Evolutionary conservation across 2,888 invertebrate genomes (phyloP).

Genomic region (Amblyjoppa proteus): DNA sequence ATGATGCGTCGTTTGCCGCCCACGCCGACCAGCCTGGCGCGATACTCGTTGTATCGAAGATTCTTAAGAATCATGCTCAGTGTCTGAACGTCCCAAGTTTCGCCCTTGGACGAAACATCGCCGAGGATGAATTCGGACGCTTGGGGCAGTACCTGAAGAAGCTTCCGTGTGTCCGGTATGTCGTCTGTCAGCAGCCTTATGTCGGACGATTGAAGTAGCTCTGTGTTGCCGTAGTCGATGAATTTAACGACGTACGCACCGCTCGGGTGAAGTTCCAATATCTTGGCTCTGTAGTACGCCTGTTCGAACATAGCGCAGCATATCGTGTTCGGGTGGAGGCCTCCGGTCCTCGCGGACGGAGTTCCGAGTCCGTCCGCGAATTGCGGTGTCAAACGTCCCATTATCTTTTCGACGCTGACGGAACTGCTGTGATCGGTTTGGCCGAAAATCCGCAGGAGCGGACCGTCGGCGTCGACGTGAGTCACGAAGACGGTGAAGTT

Average conservation of each 20-base stretch:
- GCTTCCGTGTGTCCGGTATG: constrained; percentile 85
- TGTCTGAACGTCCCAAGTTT: constrained; percentile 86
- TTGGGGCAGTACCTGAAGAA: constrained; percentile 86
- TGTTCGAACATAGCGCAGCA: constrained; percentile 90
- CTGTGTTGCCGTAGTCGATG: constrained; percentile 89
- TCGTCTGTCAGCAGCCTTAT: constrained; percentile 86
- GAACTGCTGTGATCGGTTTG: constrained; percentile 87
- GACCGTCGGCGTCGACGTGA: constrained; percentile 89
- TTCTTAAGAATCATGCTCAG: constrained; percentile 84
- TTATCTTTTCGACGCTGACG: constrained; percentile 86
- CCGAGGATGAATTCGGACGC: constrained; percentile 88
- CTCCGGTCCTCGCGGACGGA: constrained; percentile 73
- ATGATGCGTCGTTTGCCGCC: constrained; percentile 71
- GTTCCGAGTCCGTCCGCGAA: constrained; percentile 85
- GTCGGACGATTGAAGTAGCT: constrained; percentile 87
- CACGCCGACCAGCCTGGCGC: constrained; percentile 70
- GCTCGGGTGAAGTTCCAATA: constrained; percentile 85
- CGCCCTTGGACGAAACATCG: constrained; percentile 86
- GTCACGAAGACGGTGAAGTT: constrained; percentile 86
- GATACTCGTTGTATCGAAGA: constrained; percentile 84
- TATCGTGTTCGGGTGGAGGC: constrained; percentile 86
- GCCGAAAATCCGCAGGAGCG: constrained; percentile 90
- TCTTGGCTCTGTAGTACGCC: constrained; percentile 88
- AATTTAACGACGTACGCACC: constrained; percentile 89
- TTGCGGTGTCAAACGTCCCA: constrained; percentile 81